These are phyloP conservation scores for Leptinotarsa lineolata DNA, from an alignment of 1,140 invertebrate genomes.

Conservation along the genomic window DNA sequence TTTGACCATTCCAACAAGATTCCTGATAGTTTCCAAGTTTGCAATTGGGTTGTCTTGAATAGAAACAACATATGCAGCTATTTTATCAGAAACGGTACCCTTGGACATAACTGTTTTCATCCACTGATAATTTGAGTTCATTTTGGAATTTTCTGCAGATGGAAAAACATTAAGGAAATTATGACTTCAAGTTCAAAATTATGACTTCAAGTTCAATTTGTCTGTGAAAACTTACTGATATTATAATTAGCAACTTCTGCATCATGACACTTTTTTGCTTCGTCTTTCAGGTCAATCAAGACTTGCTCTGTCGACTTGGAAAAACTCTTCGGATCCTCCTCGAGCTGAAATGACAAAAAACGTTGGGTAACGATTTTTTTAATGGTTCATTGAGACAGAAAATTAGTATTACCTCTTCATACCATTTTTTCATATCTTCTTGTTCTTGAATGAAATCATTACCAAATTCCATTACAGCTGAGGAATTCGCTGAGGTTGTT, in stretches of 20 bases:
- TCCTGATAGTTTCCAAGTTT: constrained; percentile 72
- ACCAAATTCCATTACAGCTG: background rate
- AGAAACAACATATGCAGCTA: constrained; percentile 80
- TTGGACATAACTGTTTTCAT: constrained; percentile 77
- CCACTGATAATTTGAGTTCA: constrained; percentile 69
- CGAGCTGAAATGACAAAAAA: constrained; percentile 2
- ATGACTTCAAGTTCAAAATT: constrained; percentile 10
- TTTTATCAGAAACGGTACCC: constrained; percentile 83
- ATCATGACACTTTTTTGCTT: constrained; percentile 65
- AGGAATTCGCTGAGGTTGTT: background rate
- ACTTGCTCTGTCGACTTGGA: constrained; percentile 57
- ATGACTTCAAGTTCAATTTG: constrained; percentile 21
- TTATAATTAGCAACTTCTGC: constrained; percentile 58
- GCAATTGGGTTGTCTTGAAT: constrained; percentile 86
- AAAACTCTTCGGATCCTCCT: constrained; percentile 48
- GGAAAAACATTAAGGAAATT: constrained; percentile 30
- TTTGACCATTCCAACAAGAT: constrained; percentile 78
- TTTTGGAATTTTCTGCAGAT: constrained; percentile 59
- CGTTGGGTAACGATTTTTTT: background rate
- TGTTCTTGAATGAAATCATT: constrained; percentile 1
- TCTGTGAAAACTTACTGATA: constrained; percentile 55
- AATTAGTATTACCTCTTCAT: constrained; percentile 30
- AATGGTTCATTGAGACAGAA: background rate
- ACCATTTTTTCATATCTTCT: constrained; percentile 41
- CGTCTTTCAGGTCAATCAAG: constrained; percentile 62